A percentile compares a stretch with the other conserved stretches of the same genome.
Evolutionary conservation across 2,797 vertebrate species (phyloP).

Genomic region (Jordanella pulchra): DNA sequence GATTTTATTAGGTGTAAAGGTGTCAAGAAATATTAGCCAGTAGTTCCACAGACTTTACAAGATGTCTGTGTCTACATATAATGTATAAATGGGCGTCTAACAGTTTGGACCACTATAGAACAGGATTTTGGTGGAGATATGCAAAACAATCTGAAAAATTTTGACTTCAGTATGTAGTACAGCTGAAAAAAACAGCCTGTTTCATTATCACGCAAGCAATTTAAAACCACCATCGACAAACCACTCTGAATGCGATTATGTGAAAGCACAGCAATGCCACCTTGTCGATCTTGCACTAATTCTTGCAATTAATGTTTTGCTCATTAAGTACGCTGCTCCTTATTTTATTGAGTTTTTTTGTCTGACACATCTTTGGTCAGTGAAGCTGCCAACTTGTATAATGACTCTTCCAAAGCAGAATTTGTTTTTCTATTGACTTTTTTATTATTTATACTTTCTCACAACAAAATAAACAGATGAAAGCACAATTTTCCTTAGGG

Average conservation of each 20-base stretch:
- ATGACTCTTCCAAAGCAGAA: not conserved
- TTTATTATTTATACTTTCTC: not conserved
- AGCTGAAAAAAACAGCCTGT: constrained; percentile 16
- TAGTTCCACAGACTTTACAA: constrained; percentile 38
- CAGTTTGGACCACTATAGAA: not conserved
- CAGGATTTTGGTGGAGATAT: constrained; percentile 16
- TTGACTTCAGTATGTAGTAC: not conserved
- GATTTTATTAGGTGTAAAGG: constrained; percentile 34
- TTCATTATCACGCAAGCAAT: constrained; percentile 14
- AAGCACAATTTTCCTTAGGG: not conserved
- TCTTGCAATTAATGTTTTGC: not conserved
- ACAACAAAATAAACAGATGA: not conserved
- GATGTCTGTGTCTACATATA: not conserved
- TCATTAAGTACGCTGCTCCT: not conserved
- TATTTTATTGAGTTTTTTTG: constrained; percentile 9
- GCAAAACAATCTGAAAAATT: constrained; percentile 12
- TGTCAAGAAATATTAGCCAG: constrained; percentile 32
- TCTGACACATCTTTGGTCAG: constrained; percentile 11
- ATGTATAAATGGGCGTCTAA: not conserved
- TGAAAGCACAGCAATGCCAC: constrained; percentile 1
- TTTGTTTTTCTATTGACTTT: not conserved
- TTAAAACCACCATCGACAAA: constrained; percentile 13
- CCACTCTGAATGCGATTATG: constrained; percentile 23
- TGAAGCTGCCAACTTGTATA: constrained; percentile 7
- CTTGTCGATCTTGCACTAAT: not conserved